These are phyloP conservation scores for Torymus texanus DNA, from an alignment of 2,888 invertebrate genomes.

Conservation along the genomic window DNA sequence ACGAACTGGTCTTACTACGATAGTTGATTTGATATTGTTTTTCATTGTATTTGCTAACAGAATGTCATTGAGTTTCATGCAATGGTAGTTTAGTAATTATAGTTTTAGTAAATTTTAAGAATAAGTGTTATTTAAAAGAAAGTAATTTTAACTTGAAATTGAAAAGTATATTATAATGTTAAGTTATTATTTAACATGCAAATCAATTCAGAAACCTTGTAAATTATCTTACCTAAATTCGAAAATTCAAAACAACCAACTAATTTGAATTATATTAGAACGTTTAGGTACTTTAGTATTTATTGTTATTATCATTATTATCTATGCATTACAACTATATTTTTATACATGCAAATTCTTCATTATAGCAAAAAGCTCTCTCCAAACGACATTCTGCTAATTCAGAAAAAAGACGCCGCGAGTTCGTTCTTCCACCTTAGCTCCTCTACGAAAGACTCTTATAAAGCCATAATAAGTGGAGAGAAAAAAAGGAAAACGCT, in stretches of 20 bases:
- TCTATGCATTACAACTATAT: too few species aligned
- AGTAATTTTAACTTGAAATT: too few species aligned
- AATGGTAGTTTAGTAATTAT: neutral
- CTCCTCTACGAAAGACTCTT: neutral
- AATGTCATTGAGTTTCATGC: neutral
- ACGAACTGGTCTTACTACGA: conserved; percentile 10
- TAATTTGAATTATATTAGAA: too few species aligned
- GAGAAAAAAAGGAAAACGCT: conserved; percentile 6
- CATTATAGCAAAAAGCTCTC: too few species aligned
- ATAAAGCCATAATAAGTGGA: neutral
- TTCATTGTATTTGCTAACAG: neutral
- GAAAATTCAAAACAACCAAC: neutral
- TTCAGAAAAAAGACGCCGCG: neutral
- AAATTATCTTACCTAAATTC: neutral
- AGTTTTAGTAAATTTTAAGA: too few species aligned
- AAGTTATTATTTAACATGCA: conserved; percentile 7
- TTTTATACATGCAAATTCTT: too few species aligned
- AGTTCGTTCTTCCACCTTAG: conserved; percentile 31
- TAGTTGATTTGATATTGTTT: neutral
- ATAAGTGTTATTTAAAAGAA: too few species aligned
- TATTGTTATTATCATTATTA: too few species aligned
- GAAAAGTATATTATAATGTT: neutral
- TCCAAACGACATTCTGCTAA: too few species aligned
- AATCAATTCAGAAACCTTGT: neutral
- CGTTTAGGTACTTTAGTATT: too few species aligned